Conservation (phyloP, 2,113 vertebrate genomes). For the Centropristis striata region DNA sequence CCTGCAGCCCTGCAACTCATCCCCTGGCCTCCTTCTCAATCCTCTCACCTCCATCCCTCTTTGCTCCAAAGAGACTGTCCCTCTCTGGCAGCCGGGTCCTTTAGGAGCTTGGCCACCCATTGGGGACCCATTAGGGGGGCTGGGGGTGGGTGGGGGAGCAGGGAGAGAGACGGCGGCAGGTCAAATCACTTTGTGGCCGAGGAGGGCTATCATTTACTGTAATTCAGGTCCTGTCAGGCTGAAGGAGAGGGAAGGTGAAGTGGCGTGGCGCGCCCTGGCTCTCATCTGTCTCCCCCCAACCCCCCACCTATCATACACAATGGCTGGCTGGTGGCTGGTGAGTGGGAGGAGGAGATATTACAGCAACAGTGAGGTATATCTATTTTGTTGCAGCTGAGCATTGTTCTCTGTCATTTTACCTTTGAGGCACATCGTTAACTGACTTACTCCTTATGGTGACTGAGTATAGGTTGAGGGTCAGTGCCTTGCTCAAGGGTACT, state of each 20-base stretch:
- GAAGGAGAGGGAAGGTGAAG: constrained; percentile 94
- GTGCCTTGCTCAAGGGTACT: constrained; percentile 29
- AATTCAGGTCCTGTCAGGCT: constrained; percentile 89
- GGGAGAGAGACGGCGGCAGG: constrained; percentile 86
- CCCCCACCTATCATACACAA: constrained; percentile 79
- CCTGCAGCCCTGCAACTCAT: constrained; percentile 73
- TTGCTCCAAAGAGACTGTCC: constrained; percentile 51
- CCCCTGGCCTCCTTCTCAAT: constrained; percentile 68
- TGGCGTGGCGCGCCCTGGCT: constrained; percentile 80
- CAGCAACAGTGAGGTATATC: constrained; percentile 28
- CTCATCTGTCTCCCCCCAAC: constrained; percentile 86
- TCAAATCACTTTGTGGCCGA: constrained; percentile 91
- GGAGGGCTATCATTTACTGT: constrained; percentile 92
- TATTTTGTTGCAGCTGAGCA: constrained; percentile 28
- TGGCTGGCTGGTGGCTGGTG: constrained; percentile 43
- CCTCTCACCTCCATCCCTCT: constrained; percentile 49
- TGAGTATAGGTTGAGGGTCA: constrained; percentile 8
- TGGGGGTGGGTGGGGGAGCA: constrained; percentile 61
- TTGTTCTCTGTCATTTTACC: constrained; percentile 46
- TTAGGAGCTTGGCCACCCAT: constrained; percentile 84
- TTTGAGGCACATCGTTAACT: constrained; percentile 4
- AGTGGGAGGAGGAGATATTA: constrained; percentile 59
- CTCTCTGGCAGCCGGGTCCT: constrained; percentile 81
- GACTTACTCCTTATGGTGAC: constrained; percentile 4
- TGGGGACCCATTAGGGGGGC: constrained; percentile 86